Conservation (phyloP, 2,113 vertebrate genomes). For the Amphilophus citrinellus region DNA sequence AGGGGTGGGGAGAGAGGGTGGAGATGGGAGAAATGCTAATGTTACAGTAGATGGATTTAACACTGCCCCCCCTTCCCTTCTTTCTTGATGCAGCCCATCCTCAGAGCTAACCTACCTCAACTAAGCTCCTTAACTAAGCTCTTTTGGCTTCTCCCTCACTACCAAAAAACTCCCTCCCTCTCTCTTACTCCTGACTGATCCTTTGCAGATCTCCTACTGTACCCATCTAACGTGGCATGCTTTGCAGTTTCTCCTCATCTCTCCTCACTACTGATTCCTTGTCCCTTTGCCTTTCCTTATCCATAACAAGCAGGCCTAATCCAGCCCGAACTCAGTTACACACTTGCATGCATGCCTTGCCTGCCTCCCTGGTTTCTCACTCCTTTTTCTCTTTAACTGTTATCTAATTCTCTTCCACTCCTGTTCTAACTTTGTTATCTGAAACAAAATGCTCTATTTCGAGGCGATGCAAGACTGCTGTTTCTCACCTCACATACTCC, state of each 20-base stretch:
- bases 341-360: conserved; percentile 67
- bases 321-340: conserved; percentile 49
- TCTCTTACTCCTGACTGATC: conserved; percentile 64
- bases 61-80: conserved; percentile 32
- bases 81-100: conserved; percentile 60
- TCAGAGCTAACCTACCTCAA: conserved; percentile 65
- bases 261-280: conserved; percentile 42
- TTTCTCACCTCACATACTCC: conserved; percentile 54
- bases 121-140: conserved; percentile 72
- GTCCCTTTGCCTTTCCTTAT: conserved; percentile 52
- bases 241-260: conserved; percentile 63
- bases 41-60: conserved; percentile 62
- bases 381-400: conserved; percentile 46
- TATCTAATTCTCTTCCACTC: conserved; percentile 60
- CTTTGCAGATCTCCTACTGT: conserved; percentile 61
- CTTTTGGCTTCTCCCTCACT: conserved; percentile 51
- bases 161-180: conserved; percentile 43
- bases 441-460: conserved; percentile 62
- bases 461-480: conserved; percentile 39
- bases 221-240: conserved; percentile 72
- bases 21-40: conserved; percentile 50
- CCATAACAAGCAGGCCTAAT: conserved; percentile 66
- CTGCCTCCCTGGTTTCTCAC: conserved; percentile 51
- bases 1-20: conserved; percentile 22
- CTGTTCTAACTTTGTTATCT: conserved; percentile 57